Conservation (phyloP, 2,888 invertebrate genomes). For the Andrena marginata region DNA sequence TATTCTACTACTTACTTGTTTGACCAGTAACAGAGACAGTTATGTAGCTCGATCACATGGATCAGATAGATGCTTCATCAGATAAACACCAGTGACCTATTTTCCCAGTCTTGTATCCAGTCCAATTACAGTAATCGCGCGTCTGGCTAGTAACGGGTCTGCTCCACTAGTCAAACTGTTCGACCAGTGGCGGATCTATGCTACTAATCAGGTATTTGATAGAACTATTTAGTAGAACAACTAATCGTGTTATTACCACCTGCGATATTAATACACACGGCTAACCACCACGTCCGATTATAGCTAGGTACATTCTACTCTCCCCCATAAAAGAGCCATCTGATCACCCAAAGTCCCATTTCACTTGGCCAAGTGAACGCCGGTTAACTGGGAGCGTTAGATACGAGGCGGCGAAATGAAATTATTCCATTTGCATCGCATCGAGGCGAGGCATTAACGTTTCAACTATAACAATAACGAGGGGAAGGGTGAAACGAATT, state of each 20-base stretch:
- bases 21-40: background rate
- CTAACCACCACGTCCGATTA: background rate
- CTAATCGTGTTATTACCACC: too few relatives aligned
- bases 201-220: slow-evolving; percentile 10
- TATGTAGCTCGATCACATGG: slow-evolving; percentile 5
- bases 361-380: slow-evolving; percentile 13
- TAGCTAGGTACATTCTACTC: background rate
- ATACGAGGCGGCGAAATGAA: slow-evolving; percentile 18
- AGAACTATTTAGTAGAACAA: too few relatives aligned
- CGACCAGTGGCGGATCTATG: slow-evolving; percentile 20
- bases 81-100: slow-evolving; percentile 13
- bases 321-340: background rate
- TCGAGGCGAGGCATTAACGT: slow-evolving; percentile 16
- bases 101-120: slow-evolving; percentile 12
- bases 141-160: slow-evolving; percentile 11
- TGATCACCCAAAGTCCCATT: background rate
- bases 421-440: slow-evolving; percentile 30
- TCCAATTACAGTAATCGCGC: slow-evolving; percentile 12
- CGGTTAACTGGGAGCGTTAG: background rate
- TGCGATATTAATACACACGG: too few relatives aligned
- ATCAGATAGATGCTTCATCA: slow-evolving; percentile 26
- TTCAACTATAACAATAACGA: slow-evolving; percentile 18
- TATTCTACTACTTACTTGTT: slow-evolving; percentile 34
- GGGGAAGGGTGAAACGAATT: slow-evolving; percentile 37
- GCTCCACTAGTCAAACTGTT: slow-evolving; percentile 19